Base-by-base conservation (phyloP, 2,797 vertebrate species). In the Hozukius guyotensis region DNA sequence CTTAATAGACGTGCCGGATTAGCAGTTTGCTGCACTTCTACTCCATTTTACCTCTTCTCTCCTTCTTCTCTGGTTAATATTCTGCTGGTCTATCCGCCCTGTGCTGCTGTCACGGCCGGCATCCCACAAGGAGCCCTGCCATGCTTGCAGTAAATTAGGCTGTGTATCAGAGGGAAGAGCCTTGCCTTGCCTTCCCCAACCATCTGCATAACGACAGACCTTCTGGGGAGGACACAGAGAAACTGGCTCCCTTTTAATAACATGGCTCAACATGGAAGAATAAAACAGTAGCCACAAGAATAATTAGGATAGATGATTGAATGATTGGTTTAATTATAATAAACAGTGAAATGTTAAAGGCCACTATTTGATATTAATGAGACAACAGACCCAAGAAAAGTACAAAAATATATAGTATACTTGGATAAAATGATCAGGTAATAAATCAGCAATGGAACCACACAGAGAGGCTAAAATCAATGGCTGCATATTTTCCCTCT, bases 81-180 rank as follows among this genome's bases (percentile, higher is more conserved):
- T 92, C 79, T 71, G 46, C 69, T 11, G 59, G 61, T 65, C 65
- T 71, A 12, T 69, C 62, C 24, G 5, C 53, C 68, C 66, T 55
- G 70, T 78, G 71, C 83, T 78, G 71, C 84, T 86, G 81, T 91
- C 84, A 76, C 76, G 86, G 78, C 72, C 20, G 60, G 77, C 60
- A 38, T 84, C 77, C 84, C 81, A 53, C 77, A 57, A 77, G 69
- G 63, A 75, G 81, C 72, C 24, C 52, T 49, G 57, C 70, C 74
- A 59, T 72, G 77, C 75, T 81, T 29, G 75, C 71, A 64, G 85
- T 87, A 88, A 88, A 92, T 90, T 85, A 89, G 81, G 73, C 72
- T 82, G 80, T 68, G 68, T 83, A 73, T 87, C 75, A 80, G 77
- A 86, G 67, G 73, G 27, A 56, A 80, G 77, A 72, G 78, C 55